Percentiles rank a stretch among this genome's conserved stretches.
Conservation (phyloP, 2,113 vertebrate genomes). For the Thalassoma bifasciatum region DNA sequence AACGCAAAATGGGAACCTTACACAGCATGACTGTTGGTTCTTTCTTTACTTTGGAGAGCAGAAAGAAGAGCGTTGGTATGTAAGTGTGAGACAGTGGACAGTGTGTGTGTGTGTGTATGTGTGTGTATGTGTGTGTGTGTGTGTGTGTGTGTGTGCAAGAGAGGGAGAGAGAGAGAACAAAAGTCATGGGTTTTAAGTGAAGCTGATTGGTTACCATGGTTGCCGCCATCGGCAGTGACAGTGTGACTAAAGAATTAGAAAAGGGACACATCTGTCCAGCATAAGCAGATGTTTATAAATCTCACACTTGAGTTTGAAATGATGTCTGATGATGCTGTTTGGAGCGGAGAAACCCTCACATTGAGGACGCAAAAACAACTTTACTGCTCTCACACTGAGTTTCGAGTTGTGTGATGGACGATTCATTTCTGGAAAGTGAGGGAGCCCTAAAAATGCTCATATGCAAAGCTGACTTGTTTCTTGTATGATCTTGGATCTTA, state of each 20-base stretch:
- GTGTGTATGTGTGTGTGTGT: conserved; percentile 20
- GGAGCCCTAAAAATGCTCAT: neutral
- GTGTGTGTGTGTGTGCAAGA: conserved; percentile 12
- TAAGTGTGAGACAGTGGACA: neutral
- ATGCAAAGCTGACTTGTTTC: too few species aligned
- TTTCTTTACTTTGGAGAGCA: conserved; percentile 18
- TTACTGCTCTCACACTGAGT: neutral
- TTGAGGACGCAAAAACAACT: neutral
- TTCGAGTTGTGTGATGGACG: neutral
- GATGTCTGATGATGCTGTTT: neutral
- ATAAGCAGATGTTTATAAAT: conserved; percentile 37
- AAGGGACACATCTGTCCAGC: conserved; percentile 57
- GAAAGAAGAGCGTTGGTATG: conserved; percentile 16
- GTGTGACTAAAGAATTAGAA: conserved; percentile 65
- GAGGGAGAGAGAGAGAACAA: conserved; percentile 24
- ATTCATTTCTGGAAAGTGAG: neutral
- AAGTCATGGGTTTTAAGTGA: conserved; percentile 57
- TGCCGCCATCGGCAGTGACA: conserved; percentile 56
- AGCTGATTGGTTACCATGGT: conserved; percentile 69
- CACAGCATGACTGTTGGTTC: conserved; percentile 17
- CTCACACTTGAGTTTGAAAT: conserved; percentile 27
- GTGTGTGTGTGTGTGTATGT: conserved; percentile 23
- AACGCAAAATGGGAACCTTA: conserved; percentile 32
- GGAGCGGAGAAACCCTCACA: neutral
- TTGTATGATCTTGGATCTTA: too few species aligned